phyloP scores from a whole-genome alignment of 23 tunicate species.

The Trididemnum miniatum region DNA sequence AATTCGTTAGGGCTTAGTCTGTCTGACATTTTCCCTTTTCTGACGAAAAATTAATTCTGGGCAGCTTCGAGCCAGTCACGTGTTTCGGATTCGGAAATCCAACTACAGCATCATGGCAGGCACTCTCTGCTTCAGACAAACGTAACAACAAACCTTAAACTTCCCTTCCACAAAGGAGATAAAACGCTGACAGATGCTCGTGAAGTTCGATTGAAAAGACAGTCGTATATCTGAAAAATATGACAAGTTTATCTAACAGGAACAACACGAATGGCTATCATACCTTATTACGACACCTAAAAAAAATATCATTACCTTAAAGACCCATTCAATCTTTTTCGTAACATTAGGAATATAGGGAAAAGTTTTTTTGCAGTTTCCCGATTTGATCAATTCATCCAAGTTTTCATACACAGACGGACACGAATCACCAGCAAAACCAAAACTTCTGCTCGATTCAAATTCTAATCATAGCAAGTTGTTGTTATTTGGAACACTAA shows the following conservation, averaged over 20 bases:
- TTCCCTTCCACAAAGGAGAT: constrained; percentile 48
- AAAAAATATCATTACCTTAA: constrained; percentile 48
- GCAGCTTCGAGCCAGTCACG: no score
- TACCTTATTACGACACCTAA: not conserved
- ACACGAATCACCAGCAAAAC: constrained; percentile 27
- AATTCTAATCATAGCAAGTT: constrained; percentile 18
- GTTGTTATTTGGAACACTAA: no score
- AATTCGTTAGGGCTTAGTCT: no score
- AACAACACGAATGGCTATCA: no score
- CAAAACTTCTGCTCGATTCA: constrained; percentile 45
- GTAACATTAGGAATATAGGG: constrained; percentile 73
- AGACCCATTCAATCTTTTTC: constrained; percentile 49
- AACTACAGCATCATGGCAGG: no score
- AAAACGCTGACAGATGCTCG: constrained; percentile 31
- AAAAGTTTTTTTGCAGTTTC: constrained; percentile 40
- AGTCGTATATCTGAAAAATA: constrained; percentile 86
- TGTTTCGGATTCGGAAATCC: no score
- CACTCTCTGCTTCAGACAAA: no score
- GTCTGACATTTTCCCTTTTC: no score
- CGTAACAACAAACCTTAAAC: constrained; percentile 55
- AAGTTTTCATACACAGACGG: constrained; percentile 61
- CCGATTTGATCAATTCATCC: constrained; percentile 10
- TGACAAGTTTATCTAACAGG: no score
- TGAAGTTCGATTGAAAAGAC: constrained; percentile 52
- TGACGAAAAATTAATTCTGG: no score